Evolutionary conservation across 2,888 invertebrate species (phyloP).

Genomic region (Ceraclea dissimilis): DNA sequence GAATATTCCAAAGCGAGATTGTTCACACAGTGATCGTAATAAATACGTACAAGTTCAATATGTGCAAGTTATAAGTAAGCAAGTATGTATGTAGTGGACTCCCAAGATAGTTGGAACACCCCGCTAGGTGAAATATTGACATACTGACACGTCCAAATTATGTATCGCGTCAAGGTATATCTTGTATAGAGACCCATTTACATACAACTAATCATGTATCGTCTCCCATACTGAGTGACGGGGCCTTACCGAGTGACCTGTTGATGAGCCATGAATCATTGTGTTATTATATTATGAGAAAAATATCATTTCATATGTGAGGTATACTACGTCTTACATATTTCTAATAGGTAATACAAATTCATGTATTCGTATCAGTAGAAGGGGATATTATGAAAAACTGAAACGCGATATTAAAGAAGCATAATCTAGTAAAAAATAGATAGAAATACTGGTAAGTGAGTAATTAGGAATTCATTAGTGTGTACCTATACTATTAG

Average conservation of each 20-base stretch:
- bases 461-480: neutral
- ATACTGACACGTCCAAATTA: slow-evolving; percentile 23
- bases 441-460: neutral
- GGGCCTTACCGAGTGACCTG: neutral
- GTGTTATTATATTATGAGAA: no score
- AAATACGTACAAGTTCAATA: no score
- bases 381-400: no score
- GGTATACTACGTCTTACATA: no score
- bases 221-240: neutral
- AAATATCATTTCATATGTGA: no score
- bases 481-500: no score
- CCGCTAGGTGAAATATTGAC: slow-evolving; percentile 19
- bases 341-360: no score
- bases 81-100: neutral
- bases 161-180: slow-evolving; percentile 11
- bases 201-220: neutral
- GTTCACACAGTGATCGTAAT: no score
- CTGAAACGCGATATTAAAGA: no score
- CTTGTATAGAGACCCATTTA: neutral
- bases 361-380: no score
- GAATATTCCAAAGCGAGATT: no score
- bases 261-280: neutral
- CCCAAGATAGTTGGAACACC: neutral
- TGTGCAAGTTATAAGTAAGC: no score
- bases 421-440: neutral